phyloP scores from a whole-genome alignment of 2,113 vertebrate genomes.

The Phoenicopterus ruber region DNA sequence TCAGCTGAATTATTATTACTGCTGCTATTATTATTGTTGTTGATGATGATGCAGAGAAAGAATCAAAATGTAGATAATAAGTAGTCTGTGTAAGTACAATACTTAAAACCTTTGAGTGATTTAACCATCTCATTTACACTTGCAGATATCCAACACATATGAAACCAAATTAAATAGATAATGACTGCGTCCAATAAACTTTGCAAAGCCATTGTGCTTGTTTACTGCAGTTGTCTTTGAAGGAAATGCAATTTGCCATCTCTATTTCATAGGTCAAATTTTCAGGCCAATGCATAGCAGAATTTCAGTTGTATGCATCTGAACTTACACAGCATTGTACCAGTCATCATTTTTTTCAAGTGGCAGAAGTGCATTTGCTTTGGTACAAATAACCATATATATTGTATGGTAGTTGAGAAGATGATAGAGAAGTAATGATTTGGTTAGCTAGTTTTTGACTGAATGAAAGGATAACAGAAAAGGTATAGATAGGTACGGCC shows the following conservation, averaged over 20 bases:
- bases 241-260: neutral
- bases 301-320: neutral
- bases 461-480: neutral
- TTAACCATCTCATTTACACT: neutral
- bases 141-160: neutral
- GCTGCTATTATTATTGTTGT: neutral
- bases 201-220: neutral
- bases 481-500: neutral
- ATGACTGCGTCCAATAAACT: neutral
- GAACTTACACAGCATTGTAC: neutral
- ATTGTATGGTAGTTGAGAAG: neutral
- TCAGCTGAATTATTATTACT: neutral
- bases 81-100: neutral
- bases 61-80: conserved; percentile 4
- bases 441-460: neutral
- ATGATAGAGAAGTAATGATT: neutral
- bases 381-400: neutral
- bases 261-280: neutral
- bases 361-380: neutral
- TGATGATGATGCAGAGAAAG: neutral
- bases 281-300: neutral
- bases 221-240: neutral
- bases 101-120: neutral
- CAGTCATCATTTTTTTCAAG: neutral
- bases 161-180: neutral